Conservation (phyloP, 1,140 invertebrate genomes). For the Steinernema khuongi region DNA sequence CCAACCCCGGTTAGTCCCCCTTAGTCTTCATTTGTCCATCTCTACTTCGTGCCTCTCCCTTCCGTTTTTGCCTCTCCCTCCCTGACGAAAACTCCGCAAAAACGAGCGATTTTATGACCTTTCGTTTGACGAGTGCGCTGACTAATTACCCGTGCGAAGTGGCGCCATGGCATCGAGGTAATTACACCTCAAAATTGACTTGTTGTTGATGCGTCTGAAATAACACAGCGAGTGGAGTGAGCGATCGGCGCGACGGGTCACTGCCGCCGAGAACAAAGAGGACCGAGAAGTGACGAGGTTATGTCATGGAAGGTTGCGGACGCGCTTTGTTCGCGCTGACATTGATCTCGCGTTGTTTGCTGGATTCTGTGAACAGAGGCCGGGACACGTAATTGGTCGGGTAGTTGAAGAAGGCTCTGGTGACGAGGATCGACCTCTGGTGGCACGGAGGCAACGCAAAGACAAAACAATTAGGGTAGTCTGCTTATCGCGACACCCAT, state of each 20-base stretch:
- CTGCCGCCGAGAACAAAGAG: slow-evolving; percentile 5
- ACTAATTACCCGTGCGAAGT: slow-evolving; percentile 2
- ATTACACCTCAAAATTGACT: slow-evolving; percentile 13
- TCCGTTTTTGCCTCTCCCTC: not conserved
- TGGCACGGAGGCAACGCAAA: too few species aligned
- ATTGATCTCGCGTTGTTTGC: too few species aligned
- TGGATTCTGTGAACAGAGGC: not conserved
- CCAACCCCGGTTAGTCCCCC: too few species aligned
- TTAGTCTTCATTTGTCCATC: too few species aligned
- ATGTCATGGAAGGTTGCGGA: slow-evolving; percentile 1
- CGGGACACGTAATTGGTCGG: not conserved
- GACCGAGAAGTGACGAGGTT: not conserved
- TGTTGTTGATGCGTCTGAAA: not conserved
- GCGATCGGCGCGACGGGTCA: not conserved
- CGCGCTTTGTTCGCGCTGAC: not conserved
- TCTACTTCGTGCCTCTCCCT: not conserved
- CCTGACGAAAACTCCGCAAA: not conserved
- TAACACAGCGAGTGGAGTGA: not conserved
- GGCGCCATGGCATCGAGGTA: slow-evolving; percentile 12
- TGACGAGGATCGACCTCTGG: too few species aligned
- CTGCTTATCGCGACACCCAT: too few species aligned
- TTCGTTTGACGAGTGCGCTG: slow-evolving; percentile 4
- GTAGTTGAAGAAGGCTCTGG: not conserved
- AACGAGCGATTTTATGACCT: not conserved
- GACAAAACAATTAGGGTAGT: too few species aligned